Evolutionary conservation across 2,113 vertebrate species (phyloP).

Genomic region (Semnornis frantzii): DNA sequence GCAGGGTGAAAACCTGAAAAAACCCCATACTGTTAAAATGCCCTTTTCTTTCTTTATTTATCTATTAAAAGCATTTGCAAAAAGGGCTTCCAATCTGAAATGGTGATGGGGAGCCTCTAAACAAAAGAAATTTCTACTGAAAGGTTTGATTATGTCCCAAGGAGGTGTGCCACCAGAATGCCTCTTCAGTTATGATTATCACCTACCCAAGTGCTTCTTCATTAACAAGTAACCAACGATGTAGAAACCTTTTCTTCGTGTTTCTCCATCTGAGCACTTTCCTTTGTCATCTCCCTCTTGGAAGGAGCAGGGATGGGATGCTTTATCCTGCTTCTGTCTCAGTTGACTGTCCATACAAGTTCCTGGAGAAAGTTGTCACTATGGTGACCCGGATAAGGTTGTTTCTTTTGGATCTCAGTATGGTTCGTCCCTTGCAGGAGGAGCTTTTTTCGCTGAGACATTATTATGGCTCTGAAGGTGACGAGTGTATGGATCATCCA

Average conservation of each 20-base stretch:
- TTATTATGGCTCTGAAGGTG: background rate
- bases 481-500: background rate
- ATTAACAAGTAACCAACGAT: background rate
- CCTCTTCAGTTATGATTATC: background rate
- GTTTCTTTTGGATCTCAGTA: background rate
- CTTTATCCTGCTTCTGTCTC: background rate
- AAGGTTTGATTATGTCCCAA: background rate
- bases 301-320: background rate
- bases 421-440: background rate
- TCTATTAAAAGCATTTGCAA: background rate
- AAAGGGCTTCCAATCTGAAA: background rate
- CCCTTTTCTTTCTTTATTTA: background rate
- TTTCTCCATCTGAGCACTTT: background rate
- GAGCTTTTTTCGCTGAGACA: background rate
- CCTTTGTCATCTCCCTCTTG: background rate
- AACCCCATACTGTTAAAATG: background rate
- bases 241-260: background rate
- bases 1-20: slow-evolving; percentile 6
- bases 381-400: background rate
- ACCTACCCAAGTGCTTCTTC: background rate
- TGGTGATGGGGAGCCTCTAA: background rate
- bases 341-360: background rate
- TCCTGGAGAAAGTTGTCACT: background rate
- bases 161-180: background rate
- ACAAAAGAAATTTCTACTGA: background rate